Evolutionary conservation across 1,140 invertebrate genomes (phyloP).

Genomic region (Brachystomella parvula): DNA sequence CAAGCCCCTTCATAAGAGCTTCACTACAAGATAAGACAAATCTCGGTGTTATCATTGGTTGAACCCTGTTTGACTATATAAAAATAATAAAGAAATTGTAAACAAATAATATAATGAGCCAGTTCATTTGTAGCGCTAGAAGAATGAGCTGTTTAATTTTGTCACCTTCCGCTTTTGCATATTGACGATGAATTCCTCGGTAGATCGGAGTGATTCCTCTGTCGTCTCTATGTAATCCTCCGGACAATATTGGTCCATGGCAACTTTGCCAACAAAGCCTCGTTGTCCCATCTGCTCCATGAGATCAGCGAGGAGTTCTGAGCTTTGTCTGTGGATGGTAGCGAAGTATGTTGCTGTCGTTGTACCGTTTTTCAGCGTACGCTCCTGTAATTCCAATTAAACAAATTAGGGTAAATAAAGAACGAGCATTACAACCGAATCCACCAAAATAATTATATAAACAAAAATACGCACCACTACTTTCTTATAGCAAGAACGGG

Average conservation of each 20-base stretch:
- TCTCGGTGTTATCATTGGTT: conserved; percentile 76
- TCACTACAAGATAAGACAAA: conserved; percentile 72
- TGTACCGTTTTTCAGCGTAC: conserved; percentile 64
- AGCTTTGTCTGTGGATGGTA: conserved; percentile 65
- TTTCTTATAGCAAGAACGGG: conserved; percentile 59
- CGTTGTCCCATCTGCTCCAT: conserved; percentile 61
- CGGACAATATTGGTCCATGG: conserved; percentile 62
- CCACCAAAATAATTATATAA: neutral
- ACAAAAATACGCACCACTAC: conserved; percentile 60
- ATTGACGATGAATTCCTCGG: conserved; percentile 56
- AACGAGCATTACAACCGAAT: conserved; percentile 4
- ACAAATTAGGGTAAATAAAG: neutral
- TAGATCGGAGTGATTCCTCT: conserved; percentile 51
- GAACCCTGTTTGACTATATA: conserved; percentile 43
- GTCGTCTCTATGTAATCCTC: conserved; percentile 54
- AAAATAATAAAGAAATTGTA: conserved; percentile 1
- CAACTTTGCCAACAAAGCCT: conserved; percentile 81
- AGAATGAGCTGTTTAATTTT: too few species aligned
- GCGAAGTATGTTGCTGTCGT: conserved; percentile 84
- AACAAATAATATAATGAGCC: neutral
- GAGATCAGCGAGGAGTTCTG: conserved; percentile 59
- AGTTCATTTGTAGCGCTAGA: neutral
- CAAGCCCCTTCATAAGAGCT: conserved; percentile 59
- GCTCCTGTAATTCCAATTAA: conserved; percentile 50
- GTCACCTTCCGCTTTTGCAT: conserved; percentile 51